These are phyloP conservation scores for Drosophila demipolita DNA, from an alignment of 2,888 invertebrate genomes.

Conservation along the genomic window DNA sequence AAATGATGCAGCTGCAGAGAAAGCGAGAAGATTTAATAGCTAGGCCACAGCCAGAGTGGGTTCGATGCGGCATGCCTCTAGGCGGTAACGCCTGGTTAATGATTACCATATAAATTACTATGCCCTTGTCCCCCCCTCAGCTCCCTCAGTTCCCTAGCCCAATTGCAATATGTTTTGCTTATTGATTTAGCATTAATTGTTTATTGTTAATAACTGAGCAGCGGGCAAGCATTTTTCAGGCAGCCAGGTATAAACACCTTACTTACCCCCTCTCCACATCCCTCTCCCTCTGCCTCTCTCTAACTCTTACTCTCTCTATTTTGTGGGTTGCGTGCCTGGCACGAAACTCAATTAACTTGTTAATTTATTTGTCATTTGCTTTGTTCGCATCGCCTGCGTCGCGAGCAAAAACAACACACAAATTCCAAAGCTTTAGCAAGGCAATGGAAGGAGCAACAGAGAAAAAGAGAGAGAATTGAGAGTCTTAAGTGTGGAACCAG, in stretches of 20 bases:
- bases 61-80: neutral
- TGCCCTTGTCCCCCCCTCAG: constrained; percentile 32
- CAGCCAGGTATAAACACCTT: neutral
- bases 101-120: constrained; percentile 76
- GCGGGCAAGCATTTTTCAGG: constrained; percentile 10
- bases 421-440: constrained; percentile 10
- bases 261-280: constrained; percentile 7
- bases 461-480: neutral
- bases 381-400: constrained; percentile 61
- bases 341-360: constrained; percentile 78
- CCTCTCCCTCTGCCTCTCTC: neutral
- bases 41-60: neutral
- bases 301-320: neutral
- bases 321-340: constrained; percentile 31
- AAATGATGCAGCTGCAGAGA: constrained; percentile 16
- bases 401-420: constrained; percentile 38
- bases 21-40: constrained; percentile 35
- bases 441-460: neutral
- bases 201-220: constrained; percentile 73
- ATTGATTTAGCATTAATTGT: constrained; percentile 80
- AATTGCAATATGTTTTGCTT: constrained; percentile 56
- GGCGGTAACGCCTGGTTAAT: constrained; percentile 16
- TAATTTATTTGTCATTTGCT: constrained; percentile 78
- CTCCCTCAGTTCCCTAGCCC: neutral
- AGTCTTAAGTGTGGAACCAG: constrained; percentile 11